Conservation (phyloP, 1,140 invertebrate species). For the Pristionchus pacificus region DNA sequence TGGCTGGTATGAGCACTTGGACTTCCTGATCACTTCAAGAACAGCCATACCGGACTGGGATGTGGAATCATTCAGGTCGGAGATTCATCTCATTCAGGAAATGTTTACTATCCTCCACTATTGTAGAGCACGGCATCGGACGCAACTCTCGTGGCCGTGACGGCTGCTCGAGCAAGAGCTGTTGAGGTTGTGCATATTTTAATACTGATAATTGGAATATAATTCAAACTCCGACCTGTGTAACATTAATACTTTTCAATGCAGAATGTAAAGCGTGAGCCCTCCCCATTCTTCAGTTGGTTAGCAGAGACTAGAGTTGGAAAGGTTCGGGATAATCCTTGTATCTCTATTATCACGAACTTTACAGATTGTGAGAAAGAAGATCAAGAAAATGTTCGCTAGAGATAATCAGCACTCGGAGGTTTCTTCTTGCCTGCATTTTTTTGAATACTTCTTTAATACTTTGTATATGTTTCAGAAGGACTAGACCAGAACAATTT, state of each 20-base stretch:
- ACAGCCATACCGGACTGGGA: slow-evolving; percentile 71
- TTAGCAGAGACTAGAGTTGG: slow-evolving; percentile 20
- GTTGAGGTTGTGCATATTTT: slow-evolving; percentile 59
- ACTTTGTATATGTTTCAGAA: neutral
- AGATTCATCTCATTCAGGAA: neutral
- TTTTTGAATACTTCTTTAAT: too few relatives aligned
- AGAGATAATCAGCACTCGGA: slow-evolving; percentile 20
- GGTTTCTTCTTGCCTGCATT: neutral
- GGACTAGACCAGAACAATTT: neutral
- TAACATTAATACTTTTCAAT: neutral
- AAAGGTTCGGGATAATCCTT: too few relatives aligned
- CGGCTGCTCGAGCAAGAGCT: slow-evolving; percentile 75
- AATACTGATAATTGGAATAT: neutral
- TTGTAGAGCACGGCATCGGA: slow-evolving; percentile 79
- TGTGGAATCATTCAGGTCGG: slow-evolving; percentile 75
- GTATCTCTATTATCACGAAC: too few relatives aligned
- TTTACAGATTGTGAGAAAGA: slow-evolving; percentile 25
- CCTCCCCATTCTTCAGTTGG: slow-evolving; percentile 16
- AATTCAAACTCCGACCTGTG: too few relatives aligned
- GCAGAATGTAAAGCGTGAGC: neutral
- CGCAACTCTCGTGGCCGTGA: slow-evolving; percentile 75
- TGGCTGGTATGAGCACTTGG: slow-evolving; percentile 85
- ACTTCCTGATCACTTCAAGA: slow-evolving; percentile 66
- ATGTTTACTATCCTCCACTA: neutral
- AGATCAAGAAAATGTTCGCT: slow-evolving; percentile 18